Conservation (phyloP, 2,797 vertebrate species). For the Spinibarbus caldwelli region DNA sequence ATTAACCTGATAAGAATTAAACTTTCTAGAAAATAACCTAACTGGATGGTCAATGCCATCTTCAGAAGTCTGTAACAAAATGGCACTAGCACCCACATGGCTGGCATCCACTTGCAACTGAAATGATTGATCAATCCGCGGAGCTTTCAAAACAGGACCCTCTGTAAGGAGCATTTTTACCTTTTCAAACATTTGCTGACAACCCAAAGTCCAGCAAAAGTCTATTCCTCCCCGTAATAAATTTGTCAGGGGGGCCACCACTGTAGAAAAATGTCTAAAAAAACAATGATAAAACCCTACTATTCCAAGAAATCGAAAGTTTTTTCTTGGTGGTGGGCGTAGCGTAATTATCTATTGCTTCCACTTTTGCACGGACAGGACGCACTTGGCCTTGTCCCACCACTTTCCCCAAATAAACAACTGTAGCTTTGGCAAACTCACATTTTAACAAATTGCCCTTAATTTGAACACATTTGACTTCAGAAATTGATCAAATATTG, state of each 20-base stretch:
- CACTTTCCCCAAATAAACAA: background rate
- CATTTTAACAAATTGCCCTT: background rate
- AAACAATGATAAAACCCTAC: background rate
- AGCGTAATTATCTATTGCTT: background rate
- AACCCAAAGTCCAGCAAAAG: background rate
- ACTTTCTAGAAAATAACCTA: background rate
- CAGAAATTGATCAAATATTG: background rate
- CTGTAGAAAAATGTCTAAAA: background rate
- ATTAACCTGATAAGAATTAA: too few relatives aligned
- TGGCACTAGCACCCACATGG: too few relatives aligned
- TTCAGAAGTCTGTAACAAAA: background rate
- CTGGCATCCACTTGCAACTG: background rate
- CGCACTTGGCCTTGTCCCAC: background rate
- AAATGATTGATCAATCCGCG: background rate
- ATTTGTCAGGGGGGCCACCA: background rate
- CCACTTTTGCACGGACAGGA: background rate
- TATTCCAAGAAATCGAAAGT: slow-evolving; percentile 12
- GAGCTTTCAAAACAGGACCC: background rate
- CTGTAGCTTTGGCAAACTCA: background rate
- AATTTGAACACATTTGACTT: background rate
- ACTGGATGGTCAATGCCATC: background rate
- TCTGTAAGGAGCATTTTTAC: background rate
- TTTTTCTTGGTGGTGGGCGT: background rate
- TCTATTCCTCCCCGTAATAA: background rate
- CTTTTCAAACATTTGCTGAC: background rate